A percentile compares a stretch with the other conserved stretches of the same genome.
These are phyloP conservation scores for Camponotus pennsylvanicus DNA, from an alignment of 1,140 invertebrate genomes.

Conservation along the genomic window DNA sequence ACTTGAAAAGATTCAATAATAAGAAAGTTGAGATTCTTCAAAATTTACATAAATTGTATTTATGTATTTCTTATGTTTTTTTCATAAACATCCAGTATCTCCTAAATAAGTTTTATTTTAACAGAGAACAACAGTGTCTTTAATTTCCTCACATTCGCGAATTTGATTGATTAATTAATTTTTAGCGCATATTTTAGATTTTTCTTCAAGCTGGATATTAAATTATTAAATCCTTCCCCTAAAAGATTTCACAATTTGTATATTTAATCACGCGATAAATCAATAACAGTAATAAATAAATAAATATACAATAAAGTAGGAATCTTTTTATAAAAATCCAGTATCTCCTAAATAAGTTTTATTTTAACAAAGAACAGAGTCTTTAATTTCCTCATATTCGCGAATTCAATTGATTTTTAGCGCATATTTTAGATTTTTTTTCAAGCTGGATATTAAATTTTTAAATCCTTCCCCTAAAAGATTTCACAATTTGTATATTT, in stretches of 20 bases:
- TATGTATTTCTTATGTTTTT: neutral
- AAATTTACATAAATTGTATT: neutral
- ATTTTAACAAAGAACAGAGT: neutral
- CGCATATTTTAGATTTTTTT: neutral
- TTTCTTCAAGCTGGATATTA: neutral
- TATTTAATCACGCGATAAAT: neutral
- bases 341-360: neutral
- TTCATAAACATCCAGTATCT: neutral
- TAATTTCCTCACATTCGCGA: neutral
- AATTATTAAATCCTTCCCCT: neutral
- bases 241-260: neutral
- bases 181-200: neutral
- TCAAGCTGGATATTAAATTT: neutral
- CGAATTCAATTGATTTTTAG: neutral
- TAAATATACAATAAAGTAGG: neutral
- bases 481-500: neutral
- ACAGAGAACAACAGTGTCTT: neutral
- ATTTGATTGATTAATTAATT: neutral
- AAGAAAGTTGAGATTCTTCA: neutral
- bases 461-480: neutral
- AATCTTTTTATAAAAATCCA: neutral
- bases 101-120: neutral
- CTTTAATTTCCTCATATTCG: neutral
- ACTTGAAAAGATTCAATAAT: neutral
- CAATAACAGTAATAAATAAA: conserved; percentile 18